phyloP scores from a whole-genome alignment of 2,113 vertebrate genomes.

The Brachyhypopomus occidentalis region DNA sequence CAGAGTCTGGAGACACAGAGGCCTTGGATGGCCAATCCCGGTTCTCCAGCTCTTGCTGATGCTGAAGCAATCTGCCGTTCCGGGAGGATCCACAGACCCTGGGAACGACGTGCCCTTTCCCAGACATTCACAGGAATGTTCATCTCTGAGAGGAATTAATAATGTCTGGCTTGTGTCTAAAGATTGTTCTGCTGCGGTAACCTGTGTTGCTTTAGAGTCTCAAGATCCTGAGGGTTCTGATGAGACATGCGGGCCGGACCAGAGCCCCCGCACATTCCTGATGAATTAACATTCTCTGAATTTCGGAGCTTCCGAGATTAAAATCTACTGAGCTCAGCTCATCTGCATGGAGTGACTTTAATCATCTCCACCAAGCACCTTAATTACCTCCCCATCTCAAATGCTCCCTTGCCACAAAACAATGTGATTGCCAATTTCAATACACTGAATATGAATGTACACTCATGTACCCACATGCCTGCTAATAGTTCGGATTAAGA shows the following conservation, averaged over 20 bases:
- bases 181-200: background rate
- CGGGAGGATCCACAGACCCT: slow-evolving; percentile 25
- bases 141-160: slow-evolving; percentile 48
- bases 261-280: slow-evolving; percentile 35
- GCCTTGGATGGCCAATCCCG: background rate
- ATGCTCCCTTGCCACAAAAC: slow-evolving; percentile 29
- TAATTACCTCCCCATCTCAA: slow-evolving; percentile 45
- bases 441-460: slow-evolving; percentile 10
- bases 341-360: slow-evolving; percentile 39
- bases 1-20: background rate
- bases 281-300: slow-evolving; percentile 42
- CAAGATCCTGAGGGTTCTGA: slow-evolving; percentile 43
- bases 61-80: slow-evolving; percentile 35
- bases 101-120: background rate
- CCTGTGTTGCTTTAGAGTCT: slow-evolving; percentile 14
- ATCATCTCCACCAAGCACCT: slow-evolving; percentile 40
- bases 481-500: slow-evolving; percentile 28
- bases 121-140: slow-evolving; percentile 39
- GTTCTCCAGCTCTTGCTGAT: slow-evolving; percentile 10
- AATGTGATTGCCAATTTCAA: background rate
- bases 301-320: slow-evolving; percentile 35
- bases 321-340: slow-evolving; percentile 36
- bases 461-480: background rate
- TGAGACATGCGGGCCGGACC: slow-evolving; percentile 35
- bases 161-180: slow-evolving; percentile 9